These are phyloP conservation scores for Nesogale talazaci DNA, from an alignment of 2,113 vertebrate genomes.

Conservation along the genomic window DNA sequence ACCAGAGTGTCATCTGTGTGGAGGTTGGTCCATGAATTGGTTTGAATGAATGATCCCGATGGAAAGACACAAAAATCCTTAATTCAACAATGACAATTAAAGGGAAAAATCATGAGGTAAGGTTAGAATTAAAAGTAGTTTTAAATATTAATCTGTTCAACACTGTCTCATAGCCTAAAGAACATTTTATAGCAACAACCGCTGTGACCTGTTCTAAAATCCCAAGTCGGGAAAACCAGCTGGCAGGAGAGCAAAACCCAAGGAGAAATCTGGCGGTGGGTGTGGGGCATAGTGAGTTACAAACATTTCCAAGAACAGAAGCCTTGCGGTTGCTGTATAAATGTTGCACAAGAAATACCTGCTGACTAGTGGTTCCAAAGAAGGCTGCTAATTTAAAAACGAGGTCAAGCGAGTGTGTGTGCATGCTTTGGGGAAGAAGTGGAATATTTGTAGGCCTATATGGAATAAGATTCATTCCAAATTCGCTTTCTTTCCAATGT, in stretches of 20 bases:
- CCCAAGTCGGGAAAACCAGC: neutral
- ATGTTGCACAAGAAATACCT: neutral
- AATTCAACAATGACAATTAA: neutral
- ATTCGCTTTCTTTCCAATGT: constrained; percentile 7
- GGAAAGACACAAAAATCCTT: neutral
- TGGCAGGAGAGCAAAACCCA: neutral
- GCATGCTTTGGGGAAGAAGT: neutral
- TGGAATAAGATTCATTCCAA: constrained; percentile 1
- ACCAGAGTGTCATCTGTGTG: neutral
- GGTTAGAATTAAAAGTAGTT: neutral
- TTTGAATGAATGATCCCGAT: neutral
- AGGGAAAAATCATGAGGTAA: neutral
- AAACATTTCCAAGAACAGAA: neutral
- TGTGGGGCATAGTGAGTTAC: neutral
- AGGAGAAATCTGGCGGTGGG: neutral
- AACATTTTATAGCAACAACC: neutral
- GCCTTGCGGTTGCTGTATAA: neutral
- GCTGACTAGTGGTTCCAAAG: neutral
- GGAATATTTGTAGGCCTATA: neutral
- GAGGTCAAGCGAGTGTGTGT: neutral
- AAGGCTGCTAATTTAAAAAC: neutral
- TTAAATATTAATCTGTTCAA: neutral
- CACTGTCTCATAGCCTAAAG: neutral
- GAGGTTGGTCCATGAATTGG: neutral
- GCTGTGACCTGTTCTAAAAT: neutral